Percentiles rank a stretch among this genome's conserved stretches.
phyloP scores from a whole-genome alignment of 2,113 vertebrate genomes.

The Alaudala cheleensis region DNA sequence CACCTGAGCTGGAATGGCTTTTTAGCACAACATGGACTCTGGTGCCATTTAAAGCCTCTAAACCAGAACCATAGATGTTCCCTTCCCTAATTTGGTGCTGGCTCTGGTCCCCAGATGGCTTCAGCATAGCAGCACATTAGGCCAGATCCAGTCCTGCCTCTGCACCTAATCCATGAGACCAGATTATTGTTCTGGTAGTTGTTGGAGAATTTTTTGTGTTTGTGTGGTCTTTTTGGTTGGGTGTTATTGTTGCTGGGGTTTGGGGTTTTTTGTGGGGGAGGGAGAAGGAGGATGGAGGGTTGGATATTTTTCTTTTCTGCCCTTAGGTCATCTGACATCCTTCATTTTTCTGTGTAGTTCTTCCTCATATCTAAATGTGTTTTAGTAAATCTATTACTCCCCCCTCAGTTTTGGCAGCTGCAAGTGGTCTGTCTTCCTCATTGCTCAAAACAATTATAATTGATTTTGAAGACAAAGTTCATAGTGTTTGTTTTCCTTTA shows the following conservation, averaged over 20 bases:
- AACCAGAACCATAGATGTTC: background rate
- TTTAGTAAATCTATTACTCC: background rate
- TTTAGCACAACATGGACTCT: background rate
- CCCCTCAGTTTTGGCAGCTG: background rate
- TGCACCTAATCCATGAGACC: background rate
- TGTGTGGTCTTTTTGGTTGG: background rate
- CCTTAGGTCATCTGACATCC: background rate
- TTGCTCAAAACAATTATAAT: background rate
- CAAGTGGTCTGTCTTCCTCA: background rate
- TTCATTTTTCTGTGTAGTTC: background rate
- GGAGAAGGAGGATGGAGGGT: no score
- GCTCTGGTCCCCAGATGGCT: background rate
- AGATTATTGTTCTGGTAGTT: background rate
- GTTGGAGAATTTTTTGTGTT: background rate
- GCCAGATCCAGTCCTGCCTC: background rate
- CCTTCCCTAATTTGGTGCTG: background rate
- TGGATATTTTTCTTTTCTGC: background rate
- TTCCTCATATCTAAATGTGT: background rate
- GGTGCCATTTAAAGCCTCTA: background rate
- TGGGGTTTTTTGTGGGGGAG: rapidly evolving
- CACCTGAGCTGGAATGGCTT: background rate
- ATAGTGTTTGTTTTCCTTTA: background rate
- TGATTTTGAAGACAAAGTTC: background rate
- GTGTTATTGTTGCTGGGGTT: background rate
- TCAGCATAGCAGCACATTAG: rapidly evolving